Percentiles rank a stretch among this genome's conserved stretches.
Evolutionary conservation across 2,113 vertebrate genomes (phyloP).

Genomic region (Mobula hypostoma): DNA sequence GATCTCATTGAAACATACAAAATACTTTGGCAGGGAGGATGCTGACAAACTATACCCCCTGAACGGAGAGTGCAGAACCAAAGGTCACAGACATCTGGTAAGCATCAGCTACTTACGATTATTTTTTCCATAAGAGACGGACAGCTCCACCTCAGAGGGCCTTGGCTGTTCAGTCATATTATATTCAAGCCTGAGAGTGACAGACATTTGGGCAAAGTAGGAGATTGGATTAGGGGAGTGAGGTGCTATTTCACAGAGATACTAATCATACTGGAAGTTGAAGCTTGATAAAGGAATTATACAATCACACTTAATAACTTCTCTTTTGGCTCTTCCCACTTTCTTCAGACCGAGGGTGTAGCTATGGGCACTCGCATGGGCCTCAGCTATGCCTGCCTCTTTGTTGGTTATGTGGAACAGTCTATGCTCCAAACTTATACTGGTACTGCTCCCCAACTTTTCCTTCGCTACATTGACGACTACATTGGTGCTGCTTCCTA

Average conservation of each 20-base stretch:
- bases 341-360: too few relatives aligned
- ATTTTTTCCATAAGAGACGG: background rate
- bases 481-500: too few relatives aligned
- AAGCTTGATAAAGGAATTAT: background rate
- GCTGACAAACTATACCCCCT: background rate
- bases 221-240: background rate
- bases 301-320: too few relatives aligned
- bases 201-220: background rate
- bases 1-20: background rate
- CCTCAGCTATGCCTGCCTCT: too few relatives aligned
- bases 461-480: too few relatives aligned
- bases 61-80: background rate
- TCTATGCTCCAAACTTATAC: too few relatives aligned
- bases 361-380: too few relatives aligned
- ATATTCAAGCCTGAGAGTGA: background rate
- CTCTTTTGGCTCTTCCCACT: too few relatives aligned
- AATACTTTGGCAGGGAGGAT: background rate
- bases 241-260: background rate
- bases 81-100: background rate
- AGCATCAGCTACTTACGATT: background rate
- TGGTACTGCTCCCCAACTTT: too few relatives aligned
- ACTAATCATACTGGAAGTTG: background rate
- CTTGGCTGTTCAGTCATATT: background rate
- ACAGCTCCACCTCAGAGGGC: background rate
- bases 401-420: too few relatives aligned